Percentiles rank a stretch among this genome's conserved stretches.
Evolutionary conservation across 2,888 invertebrate genomes (phyloP).

Genomic region (Tetropium fuscum): DNA sequence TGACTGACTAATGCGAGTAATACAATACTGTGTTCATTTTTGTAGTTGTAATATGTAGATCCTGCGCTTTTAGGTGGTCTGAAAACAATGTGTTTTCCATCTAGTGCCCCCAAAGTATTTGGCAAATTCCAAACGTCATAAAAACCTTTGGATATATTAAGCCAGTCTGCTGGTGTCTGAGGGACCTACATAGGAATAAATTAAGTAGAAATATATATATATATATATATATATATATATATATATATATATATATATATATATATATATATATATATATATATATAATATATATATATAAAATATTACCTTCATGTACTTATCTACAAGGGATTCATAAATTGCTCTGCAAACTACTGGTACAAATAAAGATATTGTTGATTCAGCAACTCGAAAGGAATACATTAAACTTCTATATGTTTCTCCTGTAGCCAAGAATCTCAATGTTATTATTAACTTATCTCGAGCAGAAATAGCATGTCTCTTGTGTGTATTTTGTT

Average conservation of each 20-base stretch:
- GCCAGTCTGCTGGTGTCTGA: conserved; percentile 32
- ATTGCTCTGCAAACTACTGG: neutral
- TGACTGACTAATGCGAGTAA: conserved; percentile 45
- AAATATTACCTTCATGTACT: neutral
- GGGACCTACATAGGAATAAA: conserved; percentile 3
- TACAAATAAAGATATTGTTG: neutral
- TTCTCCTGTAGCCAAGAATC: conserved; percentile 1
- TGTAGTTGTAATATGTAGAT: conserved; percentile 49
- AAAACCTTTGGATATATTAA: conserved; percentile 34
- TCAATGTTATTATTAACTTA: neutral
- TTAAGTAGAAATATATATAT: conserved; percentile 1
- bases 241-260: too few species aligned
- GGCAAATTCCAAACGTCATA: conserved; percentile 46
- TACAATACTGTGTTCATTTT: conserved; percentile 48
- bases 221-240: too few species aligned
- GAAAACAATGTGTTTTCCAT: conserved; percentile 49
- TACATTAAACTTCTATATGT: conserved; percentile 4
- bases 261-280: neutral
- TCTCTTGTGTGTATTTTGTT: too few species aligned
- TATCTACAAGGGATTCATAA: neutral
- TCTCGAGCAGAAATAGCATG: neutral
- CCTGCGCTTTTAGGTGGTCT: conserved; percentile 34
- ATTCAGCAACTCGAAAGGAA: neutral
- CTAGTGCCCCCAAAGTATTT: conserved; percentile 43
- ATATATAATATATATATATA: neutral